Evolutionary conservation across 2,797 vertebrate species (phyloP), one percentile per base, ranked within the genome.

Genomic region (Trachurus trachurus): DNA sequence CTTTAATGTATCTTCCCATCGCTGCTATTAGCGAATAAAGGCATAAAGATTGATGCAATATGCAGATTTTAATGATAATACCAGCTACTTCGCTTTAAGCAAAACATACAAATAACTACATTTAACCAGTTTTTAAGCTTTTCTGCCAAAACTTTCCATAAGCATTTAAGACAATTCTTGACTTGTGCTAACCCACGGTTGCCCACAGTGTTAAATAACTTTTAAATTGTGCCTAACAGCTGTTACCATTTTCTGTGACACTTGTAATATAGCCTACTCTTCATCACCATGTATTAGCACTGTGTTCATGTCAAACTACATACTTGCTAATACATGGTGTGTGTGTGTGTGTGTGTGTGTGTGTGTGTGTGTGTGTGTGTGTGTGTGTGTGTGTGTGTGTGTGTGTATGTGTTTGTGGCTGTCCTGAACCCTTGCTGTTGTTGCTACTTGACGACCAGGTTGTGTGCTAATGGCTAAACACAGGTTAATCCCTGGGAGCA

Each of bases 401-500:
- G 26, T 26, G 26, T 26, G 26, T 3, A 3, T 26, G 26, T 68
- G 53, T 71, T 52, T 81, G 57, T 81, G 66, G 13, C 61, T 50
- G 34, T 37, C 26, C 10, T 65, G 76, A 73, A 70, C 78, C 77
- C 76, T 58, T 58, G 76, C 61, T 45, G 80, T 26, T 26, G 66
- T 26, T 78, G 63, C 70, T 67, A 42, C 75, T 72, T 59, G 29
- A 71, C 67, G 74, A 74, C 69, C 71, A 84, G 61, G 70, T 74
- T 82, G 77, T 82, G 77, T 81, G 69, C 70, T 77, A 77, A 76
- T 78, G 82, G 74, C 60, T 72, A 42, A 83, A 80, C 84, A 83
- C 15, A 12, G 9, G 9, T 84, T 89, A 90, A 92, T 92, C 88
- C 71, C 78, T 74, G 70, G 39, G 73, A 75, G 71, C 76, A 65